These are phyloP conservation scores for Elysia crispata DNA, from an alignment of 2,888 invertebrate genomes.

Conservation along the genomic window DNA sequence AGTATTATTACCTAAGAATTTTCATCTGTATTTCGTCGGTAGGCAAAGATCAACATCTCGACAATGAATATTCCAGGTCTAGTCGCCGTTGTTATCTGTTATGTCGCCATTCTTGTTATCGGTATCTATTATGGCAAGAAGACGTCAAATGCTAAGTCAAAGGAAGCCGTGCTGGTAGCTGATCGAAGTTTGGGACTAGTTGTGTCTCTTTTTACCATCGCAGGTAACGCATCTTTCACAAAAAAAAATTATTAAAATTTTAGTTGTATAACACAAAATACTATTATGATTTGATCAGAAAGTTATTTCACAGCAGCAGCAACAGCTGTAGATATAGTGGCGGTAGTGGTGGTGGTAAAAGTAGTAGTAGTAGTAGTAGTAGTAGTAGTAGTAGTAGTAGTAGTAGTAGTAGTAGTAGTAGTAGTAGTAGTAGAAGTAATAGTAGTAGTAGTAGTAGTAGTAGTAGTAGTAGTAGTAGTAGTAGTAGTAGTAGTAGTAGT, in stretches of 20 bases:
- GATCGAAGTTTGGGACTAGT: constrained; percentile 94
- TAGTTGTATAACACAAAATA: too few relatives aligned
- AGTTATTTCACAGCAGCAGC: too few relatives aligned
- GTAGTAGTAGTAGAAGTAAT: constrained; percentile 14
- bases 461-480: constrained; percentile 27
- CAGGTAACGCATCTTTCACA: too few relatives aligned
- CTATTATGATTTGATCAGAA: too few relatives aligned
- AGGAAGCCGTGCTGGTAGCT: constrained; percentile 96
- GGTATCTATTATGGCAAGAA: constrained; percentile 97
- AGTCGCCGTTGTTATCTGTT: constrained; percentile 94
- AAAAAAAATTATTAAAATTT: too few relatives aligned
- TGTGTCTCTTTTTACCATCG: constrained; percentile 98
- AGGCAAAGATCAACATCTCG: too few relatives aligned
- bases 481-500: constrained; percentile 33
- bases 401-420: constrained; percentile 11
- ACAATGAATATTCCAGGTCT: constrained; percentile 86
- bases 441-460: constrained; percentile 30
- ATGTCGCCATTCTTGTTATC: constrained; percentile 92
- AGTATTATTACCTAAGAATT: too few relatives aligned
- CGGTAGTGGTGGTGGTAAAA: too few relatives aligned
- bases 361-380: neutral
- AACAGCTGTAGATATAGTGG: too few relatives aligned
- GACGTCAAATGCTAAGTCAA: constrained; percentile 73
- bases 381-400: constrained; percentile 7
- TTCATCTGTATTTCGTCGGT: too few relatives aligned